phyloP scores from a whole-genome alignment of 53 echinoderm and acorn worm species.

The Patiria pectinifera region DNA sequence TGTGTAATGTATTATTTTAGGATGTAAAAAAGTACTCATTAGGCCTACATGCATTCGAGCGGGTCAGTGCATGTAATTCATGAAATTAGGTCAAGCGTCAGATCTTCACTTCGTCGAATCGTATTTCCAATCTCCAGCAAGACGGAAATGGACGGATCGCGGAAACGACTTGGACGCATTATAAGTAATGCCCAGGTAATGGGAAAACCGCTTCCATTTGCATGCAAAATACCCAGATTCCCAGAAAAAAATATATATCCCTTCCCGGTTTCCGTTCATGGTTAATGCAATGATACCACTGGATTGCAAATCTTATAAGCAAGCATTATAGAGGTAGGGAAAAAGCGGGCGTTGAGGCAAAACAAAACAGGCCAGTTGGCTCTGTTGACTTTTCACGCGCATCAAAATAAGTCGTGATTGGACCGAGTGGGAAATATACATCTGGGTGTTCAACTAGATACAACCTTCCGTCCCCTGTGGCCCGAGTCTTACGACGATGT shows the following conservation, averaged over 20 bases:
- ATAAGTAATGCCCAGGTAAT: not conserved
- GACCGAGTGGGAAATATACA: not conserved
- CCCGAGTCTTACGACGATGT: not conserved
- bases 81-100: no score
- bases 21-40: no score
- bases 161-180: no score
- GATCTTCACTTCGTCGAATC: no score
- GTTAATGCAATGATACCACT: not conserved
- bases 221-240: not conserved
- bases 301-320: not conserved
- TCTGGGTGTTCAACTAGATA: not conserved
- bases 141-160: no score
- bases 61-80: no score
- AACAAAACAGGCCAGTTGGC: not conserved
- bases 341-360: not conserved
- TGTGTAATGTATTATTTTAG: no score
- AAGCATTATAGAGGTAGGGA: not conserved
- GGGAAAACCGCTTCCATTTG: not conserved
- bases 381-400: slow-evolving; percentile 16
- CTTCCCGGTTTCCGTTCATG: not conserved
- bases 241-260: not conserved
- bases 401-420: not conserved
- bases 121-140: no score
- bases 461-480: not conserved
- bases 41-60: no score